Conservation (phyloP, 2,888 invertebrate genomes). For the Elysia crispata region DNA sequence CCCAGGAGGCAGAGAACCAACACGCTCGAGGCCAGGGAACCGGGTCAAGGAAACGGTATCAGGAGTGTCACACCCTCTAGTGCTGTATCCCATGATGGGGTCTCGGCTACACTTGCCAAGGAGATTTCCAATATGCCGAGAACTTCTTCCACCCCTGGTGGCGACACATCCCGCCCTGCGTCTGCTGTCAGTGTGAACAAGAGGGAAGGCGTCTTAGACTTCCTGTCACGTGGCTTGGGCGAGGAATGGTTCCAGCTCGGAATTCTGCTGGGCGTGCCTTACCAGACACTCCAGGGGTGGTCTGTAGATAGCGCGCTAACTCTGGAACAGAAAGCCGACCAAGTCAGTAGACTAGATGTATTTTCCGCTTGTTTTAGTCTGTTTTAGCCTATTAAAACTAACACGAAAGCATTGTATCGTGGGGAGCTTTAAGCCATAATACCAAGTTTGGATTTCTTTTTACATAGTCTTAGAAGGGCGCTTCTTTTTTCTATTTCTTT, state of each 20-base stretch:
- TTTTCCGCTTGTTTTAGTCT: too few relatives aligned
- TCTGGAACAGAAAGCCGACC: conserved; percentile 44
- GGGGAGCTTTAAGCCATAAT: too few relatives aligned
- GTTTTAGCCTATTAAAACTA: too few relatives aligned
- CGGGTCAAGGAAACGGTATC: too few relatives aligned
- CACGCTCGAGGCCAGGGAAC: too few relatives aligned
- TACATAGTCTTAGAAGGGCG: too few relatives aligned
- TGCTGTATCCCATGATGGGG: conserved; percentile 12
- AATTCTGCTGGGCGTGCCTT: conserved; percentile 54
- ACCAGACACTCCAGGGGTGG: conserved; percentile 44
- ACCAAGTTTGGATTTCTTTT: too few relatives aligned
- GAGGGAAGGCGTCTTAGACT: conserved; percentile 45
- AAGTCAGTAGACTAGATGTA: conserved; percentile 50
- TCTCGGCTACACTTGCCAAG: conserved; percentile 47
- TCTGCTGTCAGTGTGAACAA: background rate
- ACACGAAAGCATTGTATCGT: too few relatives aligned
- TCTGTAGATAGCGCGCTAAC: background rate
- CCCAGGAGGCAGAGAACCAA: too few relatives aligned
- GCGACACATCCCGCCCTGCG: conserved; percentile 51
- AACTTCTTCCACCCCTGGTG: conserved; percentile 50
- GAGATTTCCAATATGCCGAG: conserved; percentile 52
- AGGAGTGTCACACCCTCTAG: background rate
- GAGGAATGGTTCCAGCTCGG: conserved; percentile 54
- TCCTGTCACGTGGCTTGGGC: conserved; percentile 49
- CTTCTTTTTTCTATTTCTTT: too few relatives aligned